Evolutionary conservation across 2,888 invertebrate species (phyloP), one percentile per base, ranked within the genome.

Genomic region (Argyresthia goedartella): DNA sequence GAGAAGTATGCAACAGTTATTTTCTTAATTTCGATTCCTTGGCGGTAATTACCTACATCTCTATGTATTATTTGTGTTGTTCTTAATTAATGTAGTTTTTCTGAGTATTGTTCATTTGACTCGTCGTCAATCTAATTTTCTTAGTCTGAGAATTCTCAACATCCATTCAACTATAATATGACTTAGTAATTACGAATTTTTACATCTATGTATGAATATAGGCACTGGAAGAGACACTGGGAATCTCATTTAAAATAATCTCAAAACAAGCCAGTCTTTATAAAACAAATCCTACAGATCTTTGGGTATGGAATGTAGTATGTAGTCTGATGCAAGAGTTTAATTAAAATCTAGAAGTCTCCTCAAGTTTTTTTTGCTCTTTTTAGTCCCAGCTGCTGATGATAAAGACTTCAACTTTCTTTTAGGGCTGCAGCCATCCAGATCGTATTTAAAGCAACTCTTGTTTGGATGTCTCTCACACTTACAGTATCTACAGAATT

Each of bases 401-500:
- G 68, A 63, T 25, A 25, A 25, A 25, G 25, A 25, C 57, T 68
- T 73, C 59, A 77, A 84, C 68, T 76, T 81, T 60, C 82, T 71
- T 60, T 87, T 87, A 14, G 87, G 87, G 61, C 87, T 87, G 43
- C 85, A 81, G 41, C 78, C 81, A 59, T 82, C 77, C 49, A 86
- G 66, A 59, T 80, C 82, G 62, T 81, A 82, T 57, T 72, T 75
- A 56, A 71, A 66, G 59, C 87, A 86, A 51, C 56, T 74, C 66
- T 72, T 81, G 67, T 76, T 75, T 61, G 79, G 74, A 62, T 85
- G 86, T 58, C 79, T 67, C 51, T 67, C 69, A 57, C 76, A 78
- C 53, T 70, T 78, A 63, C 87, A 89, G 65, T 76, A 75, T 59
- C 74, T 81, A 67, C 89, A 88, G 67, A 87, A 89, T 65, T 85